Evolutionary conservation across 2,797 vertebrate genomes (phyloP).

Genomic region (Anisognathus igniventris): DNA sequence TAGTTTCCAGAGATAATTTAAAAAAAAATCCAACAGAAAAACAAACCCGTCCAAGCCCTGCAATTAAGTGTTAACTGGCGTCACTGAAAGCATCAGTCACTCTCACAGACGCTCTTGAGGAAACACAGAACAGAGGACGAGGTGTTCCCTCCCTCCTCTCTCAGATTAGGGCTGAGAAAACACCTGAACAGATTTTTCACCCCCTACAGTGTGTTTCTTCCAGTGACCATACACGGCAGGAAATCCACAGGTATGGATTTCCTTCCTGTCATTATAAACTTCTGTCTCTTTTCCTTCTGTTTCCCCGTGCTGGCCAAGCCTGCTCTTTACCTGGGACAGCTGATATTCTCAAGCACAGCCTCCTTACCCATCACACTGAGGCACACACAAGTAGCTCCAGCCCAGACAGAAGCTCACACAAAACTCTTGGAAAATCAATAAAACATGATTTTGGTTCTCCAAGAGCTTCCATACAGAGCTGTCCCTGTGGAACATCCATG

Average conservation of each 20-base stretch:
- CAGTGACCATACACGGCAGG: rapidly evolving
- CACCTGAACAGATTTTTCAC: not conserved
- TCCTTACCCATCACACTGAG: not conserved
- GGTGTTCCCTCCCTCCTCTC: not conserved
- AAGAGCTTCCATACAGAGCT: not conserved
- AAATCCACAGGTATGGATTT: not conserved
- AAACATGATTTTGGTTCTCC: not conserved
- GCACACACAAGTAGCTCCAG: not conserved
- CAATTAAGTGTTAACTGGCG: not conserved
- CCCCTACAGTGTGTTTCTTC: not conserved
- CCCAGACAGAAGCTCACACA: rapidly evolving
- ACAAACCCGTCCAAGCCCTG: not conserved
- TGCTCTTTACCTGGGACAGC: not conserved
- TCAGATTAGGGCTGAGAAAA: not conserved
- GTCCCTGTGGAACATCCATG: not conserved
- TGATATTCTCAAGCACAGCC: not conserved
- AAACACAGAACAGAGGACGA: not conserved
- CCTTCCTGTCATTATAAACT: not conserved
- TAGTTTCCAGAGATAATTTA: not conserved
- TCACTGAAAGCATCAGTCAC: not conserved
- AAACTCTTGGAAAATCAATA: not conserved
- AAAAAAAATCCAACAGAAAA: not conserved
- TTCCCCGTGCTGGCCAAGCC: not conserved
- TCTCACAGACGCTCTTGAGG: not conserved
- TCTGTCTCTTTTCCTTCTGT: not conserved